A percentile compares a stretch with the other conserved stretches of the same genome.
Evolutionary conservation across 2,797 vertebrate species (phyloP).

Genomic region (Galago senegalensis): DNA sequence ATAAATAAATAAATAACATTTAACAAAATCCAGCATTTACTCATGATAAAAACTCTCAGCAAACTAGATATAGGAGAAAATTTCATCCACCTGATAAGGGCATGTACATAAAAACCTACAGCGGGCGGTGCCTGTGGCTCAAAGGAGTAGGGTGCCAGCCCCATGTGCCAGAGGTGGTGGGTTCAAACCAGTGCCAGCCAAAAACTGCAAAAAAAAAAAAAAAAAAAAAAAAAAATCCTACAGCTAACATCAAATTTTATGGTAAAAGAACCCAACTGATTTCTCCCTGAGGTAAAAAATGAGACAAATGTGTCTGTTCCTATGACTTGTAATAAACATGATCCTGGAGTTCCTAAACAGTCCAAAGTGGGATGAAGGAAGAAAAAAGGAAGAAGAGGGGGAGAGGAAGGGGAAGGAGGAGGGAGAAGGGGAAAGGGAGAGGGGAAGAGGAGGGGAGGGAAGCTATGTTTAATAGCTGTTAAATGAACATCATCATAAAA

Average conservation of each 20-base stretch:
- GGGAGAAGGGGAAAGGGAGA: too few species aligned
- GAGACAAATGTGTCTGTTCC: background rate
- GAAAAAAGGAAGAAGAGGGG: too few species aligned
- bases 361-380: background rate
- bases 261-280: background rate
- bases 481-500: constrained; percentile 51
- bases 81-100: background rate
- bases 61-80: background rate
- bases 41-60: constrained; percentile 29
- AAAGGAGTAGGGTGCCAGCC: too few species aligned
- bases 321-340: background rate
- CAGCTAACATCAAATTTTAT: background rate
- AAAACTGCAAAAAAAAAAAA: too few species aligned
- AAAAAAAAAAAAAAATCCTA: too few species aligned
- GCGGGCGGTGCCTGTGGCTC: too few species aligned
- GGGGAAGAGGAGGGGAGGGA: too few species aligned
- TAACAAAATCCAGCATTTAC: background rate
- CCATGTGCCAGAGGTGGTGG: too few species aligned
- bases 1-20: background rate
- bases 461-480: constrained; percentile 20
- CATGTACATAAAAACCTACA: background rate
- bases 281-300: constrained; percentile 3
- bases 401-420: too few species aligned
- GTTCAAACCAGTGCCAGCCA: too few species aligned
- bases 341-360: background rate